Evolutionary conservation across 2,797 vertebrate genomes (phyloP).

Genomic region (Austrolebias charrua): DNA sequence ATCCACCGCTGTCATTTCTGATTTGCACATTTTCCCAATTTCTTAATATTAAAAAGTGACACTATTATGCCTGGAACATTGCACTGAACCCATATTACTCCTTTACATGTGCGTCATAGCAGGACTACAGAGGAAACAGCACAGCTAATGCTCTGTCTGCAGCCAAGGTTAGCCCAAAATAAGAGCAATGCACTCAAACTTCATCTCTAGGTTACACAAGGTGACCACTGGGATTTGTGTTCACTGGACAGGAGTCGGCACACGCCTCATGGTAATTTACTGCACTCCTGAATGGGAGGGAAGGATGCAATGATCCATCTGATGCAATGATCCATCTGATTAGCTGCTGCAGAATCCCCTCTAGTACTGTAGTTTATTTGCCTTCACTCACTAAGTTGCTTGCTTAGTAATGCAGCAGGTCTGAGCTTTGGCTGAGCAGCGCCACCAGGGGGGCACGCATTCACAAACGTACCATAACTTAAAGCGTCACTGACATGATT

Average conservation of each 20-base stretch:
- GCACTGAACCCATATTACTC: background rate
- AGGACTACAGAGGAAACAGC: slow-evolving; percentile 3
- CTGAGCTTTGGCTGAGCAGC: slow-evolving; percentile 50
- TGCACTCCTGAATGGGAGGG: slow-evolving; percentile 26
- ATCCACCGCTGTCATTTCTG: background rate
- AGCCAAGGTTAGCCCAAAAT: slow-evolving; percentile 15
- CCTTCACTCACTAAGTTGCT: slow-evolving; percentile 6
- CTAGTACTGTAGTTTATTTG: slow-evolving; percentile 31
- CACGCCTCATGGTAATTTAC: slow-evolving; percentile 38
- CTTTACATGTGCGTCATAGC: slow-evolving; percentile 6
- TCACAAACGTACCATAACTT: slow-evolving; percentile 68
- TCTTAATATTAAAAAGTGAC: background rate
- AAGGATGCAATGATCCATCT: slow-evolving; percentile 28
- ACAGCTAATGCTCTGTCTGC: slow-evolving; percentile 14
- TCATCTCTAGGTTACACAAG: slow-evolving; percentile 22
- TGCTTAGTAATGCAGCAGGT: slow-evolving; percentile 25
- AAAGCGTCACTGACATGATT: too few species aligned
- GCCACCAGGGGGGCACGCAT: slow-evolving; percentile 49
- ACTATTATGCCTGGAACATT: background rate
- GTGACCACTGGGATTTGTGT: slow-evolving; percentile 37
- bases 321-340: slow-evolving; percentile 34
- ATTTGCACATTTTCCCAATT: background rate
- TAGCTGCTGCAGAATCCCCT: slow-evolving; percentile 34
- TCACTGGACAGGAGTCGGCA: slow-evolving; percentile 25
- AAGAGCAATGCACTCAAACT: slow-evolving; percentile 9